Evolutionary conservation across 2,113 vertebrate genomes (phyloP), one percentile per base, ranked within the genome.

Genomic region (Sarotherodon lohbergeri): DNA sequence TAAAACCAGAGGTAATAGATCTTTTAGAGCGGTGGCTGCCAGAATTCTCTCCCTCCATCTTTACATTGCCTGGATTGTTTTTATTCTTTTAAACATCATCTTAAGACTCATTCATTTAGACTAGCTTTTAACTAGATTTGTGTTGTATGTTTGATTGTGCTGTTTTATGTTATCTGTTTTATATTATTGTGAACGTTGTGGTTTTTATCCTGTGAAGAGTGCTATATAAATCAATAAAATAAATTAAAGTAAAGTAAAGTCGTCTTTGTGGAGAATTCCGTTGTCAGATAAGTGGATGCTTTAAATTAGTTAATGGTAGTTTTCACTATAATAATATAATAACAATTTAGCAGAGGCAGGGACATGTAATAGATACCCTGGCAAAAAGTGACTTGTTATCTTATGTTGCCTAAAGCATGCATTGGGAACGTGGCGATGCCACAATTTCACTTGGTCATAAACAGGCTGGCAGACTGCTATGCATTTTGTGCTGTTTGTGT

Each of bases 201-300:
- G 59, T 63, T 63, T 63, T 63, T 19, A 34, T 63, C 59, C 59
- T 63, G 59, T 34, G 11, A 56, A 27, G 22, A 56, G 0, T 13
- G 22, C 16, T 34, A 61, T 34, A 34, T 11, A 63, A 63, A 63
- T 63, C 59, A 63, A 34, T 63, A 34, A 63, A 34, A 5, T 63
- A 61, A 61, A 9, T 27, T 59, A 59, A 29, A 32, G 29, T 32
- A 32, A 32, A 59, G 56, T 29, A 59, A 0, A 32, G 14, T 71
- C 0, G 5, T 14, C 39, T 71, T 71, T 43, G n/a, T 16, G 22
- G 66, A 1, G 66, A 71, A 73, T 73, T 17, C 6, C 3, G 0
- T 29, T 9, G 41, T 73, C 41, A 48, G 39, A 24, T 16, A 16
- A 71, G n/a, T 16, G 22, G 6, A 73, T 16, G n/a, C 2, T 73